Conservation (phyloP, 2,888 invertebrate species). For the Eilema caniola region DNA sequence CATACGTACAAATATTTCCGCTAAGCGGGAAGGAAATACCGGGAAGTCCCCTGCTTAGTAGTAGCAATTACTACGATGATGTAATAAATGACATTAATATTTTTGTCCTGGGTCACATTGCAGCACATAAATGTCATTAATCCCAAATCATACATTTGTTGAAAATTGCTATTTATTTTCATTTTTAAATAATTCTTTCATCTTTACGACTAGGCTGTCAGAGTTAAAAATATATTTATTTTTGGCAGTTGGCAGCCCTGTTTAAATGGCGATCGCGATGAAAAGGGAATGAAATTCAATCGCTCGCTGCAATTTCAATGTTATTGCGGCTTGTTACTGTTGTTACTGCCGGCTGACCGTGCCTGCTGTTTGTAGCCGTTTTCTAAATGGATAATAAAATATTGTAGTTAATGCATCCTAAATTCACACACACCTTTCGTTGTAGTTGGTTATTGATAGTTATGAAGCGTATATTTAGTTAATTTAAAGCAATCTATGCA, state of each 20-base stretch:
- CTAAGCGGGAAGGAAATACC: too few species aligned
- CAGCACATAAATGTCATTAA: too few species aligned
- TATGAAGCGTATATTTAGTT: not conserved
- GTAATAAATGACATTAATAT: too few species aligned
- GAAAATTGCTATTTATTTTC: too few species aligned
- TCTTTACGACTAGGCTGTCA: too few species aligned
- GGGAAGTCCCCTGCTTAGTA: too few species aligned
- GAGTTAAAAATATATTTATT: not conserved
- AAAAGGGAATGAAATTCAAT: slow-evolving; percentile 63
- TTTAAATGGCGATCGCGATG: slow-evolving; percentile 52
- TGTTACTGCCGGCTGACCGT: slow-evolving; percentile 35
- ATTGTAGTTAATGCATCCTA: slow-evolving; percentile 8
- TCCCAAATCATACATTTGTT: too few species aligned
- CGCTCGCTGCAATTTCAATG: slow-evolving; percentile 65
- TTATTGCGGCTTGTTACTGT: slow-evolving; percentile 53
- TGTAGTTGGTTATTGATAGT: not conserved
- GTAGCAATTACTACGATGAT: too few species aligned
- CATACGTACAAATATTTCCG: too few species aligned
- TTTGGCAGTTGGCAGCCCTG: slow-evolving; percentile 46
- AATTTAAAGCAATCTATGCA: too few species aligned
- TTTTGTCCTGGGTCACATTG: too few species aligned
- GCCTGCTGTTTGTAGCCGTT: slow-evolving; percentile 18
- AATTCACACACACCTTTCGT: not conserved
- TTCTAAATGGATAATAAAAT: slow-evolving; percentile 26
- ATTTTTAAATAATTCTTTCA: too few species aligned